Conservation (phyloP, 2,888 invertebrate genomes). For the Crepidodera aurea region DNA sequence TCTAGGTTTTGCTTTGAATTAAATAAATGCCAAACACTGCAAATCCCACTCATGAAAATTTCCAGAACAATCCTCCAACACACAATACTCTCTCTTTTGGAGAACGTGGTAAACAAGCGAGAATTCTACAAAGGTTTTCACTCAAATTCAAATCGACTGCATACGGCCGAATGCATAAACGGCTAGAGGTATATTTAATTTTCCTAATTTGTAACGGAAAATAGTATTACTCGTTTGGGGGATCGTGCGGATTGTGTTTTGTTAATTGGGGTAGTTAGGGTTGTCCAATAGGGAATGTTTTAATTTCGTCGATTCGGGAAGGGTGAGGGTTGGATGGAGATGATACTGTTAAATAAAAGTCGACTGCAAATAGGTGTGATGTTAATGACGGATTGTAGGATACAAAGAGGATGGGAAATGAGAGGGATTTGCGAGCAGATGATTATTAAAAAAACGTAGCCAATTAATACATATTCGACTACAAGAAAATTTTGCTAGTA, state of each 20-base stretch:
- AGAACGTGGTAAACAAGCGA: background rate
- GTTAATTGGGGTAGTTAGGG: constrained; percentile 27
- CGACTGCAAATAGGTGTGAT: constrained; percentile 25
- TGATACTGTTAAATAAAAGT: constrained; percentile 33
- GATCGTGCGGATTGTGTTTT: constrained; percentile 26
- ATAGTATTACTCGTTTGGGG: constrained; percentile 25
- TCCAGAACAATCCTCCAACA: background rate
- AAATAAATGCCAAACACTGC: background rate
- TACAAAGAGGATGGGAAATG: background rate
- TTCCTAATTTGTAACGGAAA: constrained; percentile 26
- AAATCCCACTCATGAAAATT: background rate
- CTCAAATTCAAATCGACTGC: background rate
- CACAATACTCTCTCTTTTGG: background rate
- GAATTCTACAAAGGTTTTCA: background rate
- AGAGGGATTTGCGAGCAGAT: too few relatives aligned
- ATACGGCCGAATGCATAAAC: constrained; percentile 7
- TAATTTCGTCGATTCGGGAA: constrained; percentile 12
- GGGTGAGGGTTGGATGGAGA: constrained; percentile 12
- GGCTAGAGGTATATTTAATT: constrained; percentile 23
- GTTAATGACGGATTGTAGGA: background rate
- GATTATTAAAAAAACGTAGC: too few relatives aligned
- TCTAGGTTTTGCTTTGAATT: background rate
- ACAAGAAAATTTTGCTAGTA: too few relatives aligned
- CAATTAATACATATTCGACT: too few relatives aligned
- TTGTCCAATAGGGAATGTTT: constrained; percentile 25